phyloP scores from a whole-genome alignment of 2,888 invertebrate genomes.

The Aphidoletes aphidimyza region DNA sequence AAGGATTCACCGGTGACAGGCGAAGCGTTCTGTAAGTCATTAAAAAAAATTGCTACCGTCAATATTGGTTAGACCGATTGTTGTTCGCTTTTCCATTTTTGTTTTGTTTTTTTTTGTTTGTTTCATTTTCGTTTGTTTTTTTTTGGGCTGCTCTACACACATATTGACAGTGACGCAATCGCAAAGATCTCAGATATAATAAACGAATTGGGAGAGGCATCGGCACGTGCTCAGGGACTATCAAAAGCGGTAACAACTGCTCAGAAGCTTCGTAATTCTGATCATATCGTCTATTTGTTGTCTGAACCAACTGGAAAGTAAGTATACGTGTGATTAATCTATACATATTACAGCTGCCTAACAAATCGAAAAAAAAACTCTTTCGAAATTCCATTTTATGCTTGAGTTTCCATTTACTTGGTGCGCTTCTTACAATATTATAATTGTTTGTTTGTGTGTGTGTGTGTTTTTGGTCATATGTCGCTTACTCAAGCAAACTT shows the following conservation, averaged over 20 bases:
- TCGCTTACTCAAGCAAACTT: no score
- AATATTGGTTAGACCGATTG: no score
- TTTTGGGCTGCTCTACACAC: conserved; percentile 6
- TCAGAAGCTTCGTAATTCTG: conserved; percentile 72
- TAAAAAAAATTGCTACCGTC: neutral
- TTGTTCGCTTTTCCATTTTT: no score
- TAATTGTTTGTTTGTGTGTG: no score
- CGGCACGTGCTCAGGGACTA: conserved; percentile 79
- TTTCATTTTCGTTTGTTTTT: neutral
- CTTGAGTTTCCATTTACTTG: no score
- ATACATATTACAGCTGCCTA: no score
- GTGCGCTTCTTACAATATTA: no score
- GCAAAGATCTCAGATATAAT: conserved; percentile 73
- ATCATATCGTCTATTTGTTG: conserved; percentile 65
- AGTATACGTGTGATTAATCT: conserved; percentile 61
- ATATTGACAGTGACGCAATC: conserved; percentile 70
- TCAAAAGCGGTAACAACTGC: conserved; percentile 79
- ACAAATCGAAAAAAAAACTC: neutral
- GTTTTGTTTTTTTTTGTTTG: neutral
- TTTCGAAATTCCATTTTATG: no score
- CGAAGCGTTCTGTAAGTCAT: conserved; percentile 67
- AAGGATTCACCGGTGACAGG: conserved; percentile 69
- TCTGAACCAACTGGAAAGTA: conserved; percentile 69
- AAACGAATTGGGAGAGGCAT: conserved; percentile 77
- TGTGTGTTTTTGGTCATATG: no score